Conservation (phyloP, 2,888 invertebrate genomes). For the Heliconius aoede region DNA sequence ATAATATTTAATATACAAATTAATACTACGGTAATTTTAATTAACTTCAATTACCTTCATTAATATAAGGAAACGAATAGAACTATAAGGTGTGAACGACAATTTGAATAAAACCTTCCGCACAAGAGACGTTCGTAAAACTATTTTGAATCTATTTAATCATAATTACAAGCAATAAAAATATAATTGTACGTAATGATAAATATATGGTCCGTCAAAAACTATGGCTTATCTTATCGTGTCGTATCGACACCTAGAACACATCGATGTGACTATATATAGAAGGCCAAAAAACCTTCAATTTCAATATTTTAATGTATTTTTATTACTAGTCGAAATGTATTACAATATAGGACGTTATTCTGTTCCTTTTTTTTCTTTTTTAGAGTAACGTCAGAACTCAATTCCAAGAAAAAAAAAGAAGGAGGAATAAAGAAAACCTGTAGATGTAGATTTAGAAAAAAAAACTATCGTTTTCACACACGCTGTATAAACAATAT, state of each 20-base stretch:
- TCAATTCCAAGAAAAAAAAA: too few species aligned
- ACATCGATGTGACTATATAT: neutral
- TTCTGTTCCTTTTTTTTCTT: fast-evolving
- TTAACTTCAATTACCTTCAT: slow-evolving; percentile 10
- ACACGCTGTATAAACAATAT: too few species aligned
- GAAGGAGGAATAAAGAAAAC: too few species aligned
- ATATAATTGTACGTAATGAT: slow-evolving; percentile 3
- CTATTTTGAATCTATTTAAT: neutral
- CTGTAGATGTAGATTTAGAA: too few species aligned
- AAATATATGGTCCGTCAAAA: slow-evolving; percentile 25
- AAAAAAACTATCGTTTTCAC: too few species aligned
- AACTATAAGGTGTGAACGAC: neutral
- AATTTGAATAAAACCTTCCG: slow-evolving; percentile 12
- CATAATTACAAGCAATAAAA: slow-evolving; percentile 15
- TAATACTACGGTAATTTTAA: neutral
- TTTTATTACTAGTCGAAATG: neutral
- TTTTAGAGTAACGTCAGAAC: neutral
- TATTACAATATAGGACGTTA: neutral
- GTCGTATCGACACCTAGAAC: neutral
- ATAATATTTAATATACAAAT: neutral
- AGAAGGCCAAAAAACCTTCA: neutral
- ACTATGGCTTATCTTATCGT: slow-evolving; percentile 34
- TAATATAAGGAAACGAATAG: slow-evolving; percentile 1
- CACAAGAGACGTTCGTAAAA: neutral
- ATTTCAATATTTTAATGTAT: neutral